A percentile compares a stretch with the other conserved stretches of the same genome.
Conservation (phyloP, 2,888 invertebrate species). For the Pyrocoelia pectoralis region DNA sequence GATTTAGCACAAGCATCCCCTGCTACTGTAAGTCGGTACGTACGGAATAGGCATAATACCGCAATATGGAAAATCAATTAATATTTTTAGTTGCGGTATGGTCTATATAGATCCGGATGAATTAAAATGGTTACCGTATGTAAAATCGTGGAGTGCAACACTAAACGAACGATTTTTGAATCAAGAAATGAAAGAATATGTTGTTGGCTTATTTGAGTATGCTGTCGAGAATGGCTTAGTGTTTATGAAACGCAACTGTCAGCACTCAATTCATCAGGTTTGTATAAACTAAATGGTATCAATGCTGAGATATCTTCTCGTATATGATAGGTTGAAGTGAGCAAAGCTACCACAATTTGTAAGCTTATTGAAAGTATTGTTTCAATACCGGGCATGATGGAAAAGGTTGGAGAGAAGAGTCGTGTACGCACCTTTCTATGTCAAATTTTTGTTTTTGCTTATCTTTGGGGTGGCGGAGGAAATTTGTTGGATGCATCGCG, state of each 20-base stretch:
- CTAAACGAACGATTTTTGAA: constrained; percentile 62
- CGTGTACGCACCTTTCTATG: constrained; percentile 71
- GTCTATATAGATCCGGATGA: constrained; percentile 89
- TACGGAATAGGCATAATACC: no score
- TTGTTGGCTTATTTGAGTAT: constrained; percentile 71
- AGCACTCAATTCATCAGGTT: constrained; percentile 79
- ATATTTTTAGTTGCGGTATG: constrained; percentile 75
- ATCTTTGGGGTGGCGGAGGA: constrained; percentile 88
- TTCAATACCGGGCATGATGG: constrained; percentile 64
- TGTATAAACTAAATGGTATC: constrained; percentile 45
- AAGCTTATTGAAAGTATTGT: constrained; percentile 76
- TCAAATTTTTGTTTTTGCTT: constrained; percentile 82
- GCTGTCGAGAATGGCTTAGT: constrained; percentile 73
- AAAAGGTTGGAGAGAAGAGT: constrained; percentile 65
- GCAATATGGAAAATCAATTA: no score
- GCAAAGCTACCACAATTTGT: constrained; percentile 81
- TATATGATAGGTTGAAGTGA: constrained; percentile 75
- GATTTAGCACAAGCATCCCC: constrained; percentile 91
- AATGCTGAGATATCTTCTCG: neutral
- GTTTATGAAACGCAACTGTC: constrained; percentile 74
- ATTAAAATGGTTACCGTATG: constrained; percentile 81
- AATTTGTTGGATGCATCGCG: constrained; percentile 77
- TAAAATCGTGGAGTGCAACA: constrained; percentile 77
- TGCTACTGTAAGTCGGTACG: constrained; percentile 78
- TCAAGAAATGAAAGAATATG: constrained; percentile 68